phyloP scores from a whole-genome alignment of 2,888 invertebrate species.

The Erpobdella octoculata region DNA sequence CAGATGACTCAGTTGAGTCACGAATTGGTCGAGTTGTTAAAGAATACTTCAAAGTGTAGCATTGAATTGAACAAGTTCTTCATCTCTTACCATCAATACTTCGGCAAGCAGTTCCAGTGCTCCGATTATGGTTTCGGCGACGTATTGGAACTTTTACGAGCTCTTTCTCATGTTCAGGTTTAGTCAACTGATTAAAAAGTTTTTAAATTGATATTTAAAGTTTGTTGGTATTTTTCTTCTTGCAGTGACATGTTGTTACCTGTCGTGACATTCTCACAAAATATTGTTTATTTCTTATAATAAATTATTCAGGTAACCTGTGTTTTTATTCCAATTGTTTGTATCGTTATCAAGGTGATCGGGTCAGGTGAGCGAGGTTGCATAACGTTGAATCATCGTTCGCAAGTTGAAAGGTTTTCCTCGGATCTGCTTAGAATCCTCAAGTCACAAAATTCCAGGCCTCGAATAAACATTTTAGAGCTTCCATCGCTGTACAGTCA shows the following conservation, averaged over 20 bases:
- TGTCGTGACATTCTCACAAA: not conserved
- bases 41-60: slow-evolving; percentile 73
- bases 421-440: slow-evolving; percentile 78
- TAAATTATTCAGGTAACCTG: not conserved
- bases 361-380: slow-evolving; percentile 79
- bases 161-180: slow-evolving; percentile 60
- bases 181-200: not conserved
- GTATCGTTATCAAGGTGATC: slow-evolving; percentile 61
- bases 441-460: slow-evolving; percentile 70
- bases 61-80: slow-evolving; percentile 86
- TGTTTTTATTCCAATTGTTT: not conserved
- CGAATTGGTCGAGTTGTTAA: slow-evolving; percentile 78
- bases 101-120: slow-evolving; percentile 80
- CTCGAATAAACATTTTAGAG: slow-evolving; percentile 60
- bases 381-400: slow-evolving; percentile 77
- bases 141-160: slow-evolving; percentile 80
- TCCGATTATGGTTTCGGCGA: slow-evolving; percentile 88
- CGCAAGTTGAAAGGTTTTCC: slow-evolving; percentile 73
- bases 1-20: slow-evolving; percentile 73
- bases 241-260: not conserved
- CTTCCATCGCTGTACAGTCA: slow-evolving; percentile 63
- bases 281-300: not conserved
- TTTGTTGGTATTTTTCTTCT: no score
- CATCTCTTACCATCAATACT: slow-evolving; percentile 88
- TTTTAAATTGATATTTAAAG: no score